Conservation (phyloP, 2,888 invertebrate genomes). For the Griposia aprilina region DNA sequence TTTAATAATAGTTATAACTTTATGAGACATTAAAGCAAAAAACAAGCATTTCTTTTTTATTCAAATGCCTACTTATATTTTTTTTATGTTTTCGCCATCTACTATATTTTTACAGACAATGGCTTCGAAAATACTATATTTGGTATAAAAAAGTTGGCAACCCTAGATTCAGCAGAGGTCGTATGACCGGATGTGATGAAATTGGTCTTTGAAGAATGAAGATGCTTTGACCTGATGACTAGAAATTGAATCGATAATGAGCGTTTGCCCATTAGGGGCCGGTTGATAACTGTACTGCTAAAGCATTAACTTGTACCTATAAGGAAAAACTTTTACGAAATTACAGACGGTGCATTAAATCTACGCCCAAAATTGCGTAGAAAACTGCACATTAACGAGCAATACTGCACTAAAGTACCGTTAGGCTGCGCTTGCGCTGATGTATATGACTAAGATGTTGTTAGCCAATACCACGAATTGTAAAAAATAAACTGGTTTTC, state of each 20-base stretch:
- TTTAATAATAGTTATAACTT: too few species aligned
- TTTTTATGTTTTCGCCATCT: too few species aligned
- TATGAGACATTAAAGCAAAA: too few species aligned
- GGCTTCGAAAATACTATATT: too few species aligned
- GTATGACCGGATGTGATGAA: not conserved
- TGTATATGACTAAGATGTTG: constrained; percentile 44
- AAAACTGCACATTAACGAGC: constrained; percentile 17
- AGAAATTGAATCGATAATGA: not conserved
- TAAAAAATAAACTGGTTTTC: constrained; percentile 33
- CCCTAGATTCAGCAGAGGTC: not conserved
- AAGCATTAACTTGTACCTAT: not conserved
- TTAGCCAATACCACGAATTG: constrained; percentile 32
- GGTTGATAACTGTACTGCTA: not conserved
- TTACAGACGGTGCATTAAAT: not conserved
- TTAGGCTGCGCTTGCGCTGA: constrained; percentile 7
- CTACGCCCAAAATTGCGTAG: constrained; percentile 28
- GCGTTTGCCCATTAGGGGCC: not conserved
- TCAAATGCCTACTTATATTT: too few species aligned
- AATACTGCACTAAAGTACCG: constrained; percentile 26
- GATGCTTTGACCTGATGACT: constrained; percentile 5
- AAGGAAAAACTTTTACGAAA: constrained; percentile 11
- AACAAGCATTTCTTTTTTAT: too few species aligned
- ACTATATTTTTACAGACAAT: too few species aligned
- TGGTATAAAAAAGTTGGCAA: too few species aligned
- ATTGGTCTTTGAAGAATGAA: not conserved